Conservation (phyloP, 1,140 invertebrate genomes). For the Euura lappo region DNA sequence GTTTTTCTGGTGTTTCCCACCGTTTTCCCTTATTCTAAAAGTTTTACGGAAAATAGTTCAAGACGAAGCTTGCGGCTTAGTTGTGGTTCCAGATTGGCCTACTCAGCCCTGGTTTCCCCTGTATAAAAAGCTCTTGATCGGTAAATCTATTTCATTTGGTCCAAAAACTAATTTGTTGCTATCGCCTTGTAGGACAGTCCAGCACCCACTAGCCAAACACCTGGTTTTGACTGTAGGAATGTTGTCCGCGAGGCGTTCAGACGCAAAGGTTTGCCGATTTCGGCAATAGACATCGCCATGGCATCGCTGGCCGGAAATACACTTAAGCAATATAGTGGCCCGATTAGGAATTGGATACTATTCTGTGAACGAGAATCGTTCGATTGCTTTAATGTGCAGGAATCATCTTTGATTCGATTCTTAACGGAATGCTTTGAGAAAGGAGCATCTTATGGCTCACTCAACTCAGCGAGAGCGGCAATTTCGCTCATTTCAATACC, state of each 20-base stretch:
- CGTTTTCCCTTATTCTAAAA: conserved; percentile 13
- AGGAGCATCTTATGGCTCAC: conserved; percentile 12
- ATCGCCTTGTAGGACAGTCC: conserved; percentile 15
- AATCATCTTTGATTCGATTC: not conserved
- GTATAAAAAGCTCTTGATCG: not conserved
- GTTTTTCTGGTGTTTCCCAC: conserved; percentile 10
- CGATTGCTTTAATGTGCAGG: not conserved
- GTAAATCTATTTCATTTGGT: not conserved
- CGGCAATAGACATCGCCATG: not conserved
- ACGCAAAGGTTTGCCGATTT: not conserved
- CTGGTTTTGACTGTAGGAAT: conserved; percentile 7
- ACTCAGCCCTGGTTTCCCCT: conserved; percentile 12
- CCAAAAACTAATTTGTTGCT: conserved; percentile 8
- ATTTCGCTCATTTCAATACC: conserved; percentile 14
- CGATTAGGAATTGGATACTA: not conserved
- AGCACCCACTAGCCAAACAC: conserved; percentile 8
- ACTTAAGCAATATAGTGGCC: conserved; percentile 7
- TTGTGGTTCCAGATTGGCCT: conserved; percentile 8
- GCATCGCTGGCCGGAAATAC: not conserved
- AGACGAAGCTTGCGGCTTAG: not conserved
- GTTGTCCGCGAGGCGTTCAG: conserved; percentile 1
- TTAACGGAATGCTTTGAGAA: not conserved
- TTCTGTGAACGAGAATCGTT: not conserved
- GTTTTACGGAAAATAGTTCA: conserved; percentile 4
- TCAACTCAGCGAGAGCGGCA: conserved; percentile 13